Evolutionary conservation across 64 coral and sea anemone genomes (phyloP).

Genomic region (Actinia tenebrosa): DNA sequence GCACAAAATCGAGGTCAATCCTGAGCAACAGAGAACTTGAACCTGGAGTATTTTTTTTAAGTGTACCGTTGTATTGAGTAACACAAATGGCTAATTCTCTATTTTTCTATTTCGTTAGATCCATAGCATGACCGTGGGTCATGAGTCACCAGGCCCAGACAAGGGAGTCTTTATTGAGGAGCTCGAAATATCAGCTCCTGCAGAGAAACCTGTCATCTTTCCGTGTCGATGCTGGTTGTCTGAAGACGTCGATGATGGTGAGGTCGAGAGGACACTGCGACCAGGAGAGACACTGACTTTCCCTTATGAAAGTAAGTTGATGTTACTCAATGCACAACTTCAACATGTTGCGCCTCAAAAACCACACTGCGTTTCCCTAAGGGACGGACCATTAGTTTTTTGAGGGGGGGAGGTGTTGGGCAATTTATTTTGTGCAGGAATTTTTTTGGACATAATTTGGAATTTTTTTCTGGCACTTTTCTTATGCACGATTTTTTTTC

Average conservation of each 20-base stretch:
- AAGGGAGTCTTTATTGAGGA: conserved; percentile 87
- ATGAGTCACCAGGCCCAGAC: conserved; percentile 29
- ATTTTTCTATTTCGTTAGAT: conserved; percentile 15
- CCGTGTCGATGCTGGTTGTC: conserved; percentile 89
- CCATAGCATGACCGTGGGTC: conserved; percentile 1
- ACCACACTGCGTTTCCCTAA: no score
- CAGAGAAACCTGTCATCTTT: conserved; percentile 59
- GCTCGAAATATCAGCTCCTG: conserved; percentile 64
- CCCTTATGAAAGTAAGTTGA: conserved; percentile 78
- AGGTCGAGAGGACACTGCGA: conserved; percentile 59
- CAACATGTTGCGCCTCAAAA: no score
- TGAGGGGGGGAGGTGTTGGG: no score
- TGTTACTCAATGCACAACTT: no score
- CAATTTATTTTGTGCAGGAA: no score
- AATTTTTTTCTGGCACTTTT: no score
- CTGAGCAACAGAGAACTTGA: no score
- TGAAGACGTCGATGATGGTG: conserved; percentile 91
- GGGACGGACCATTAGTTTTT: no score
- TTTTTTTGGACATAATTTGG: no score
- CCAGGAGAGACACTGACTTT: conserved; percentile 64
- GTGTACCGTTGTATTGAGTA: neutral
- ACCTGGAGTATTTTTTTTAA: no score
- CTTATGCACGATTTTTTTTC: no score
- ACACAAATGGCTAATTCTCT: neutral
- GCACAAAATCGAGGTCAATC: no score